A percentile compares a stretch with the other conserved stretches of the same genome.
These are phyloP conservation scores for Diphyllodes magnificus DNA, from an alignment of 2,113 vertebrate genomes.

Conservation along the genomic window DNA sequence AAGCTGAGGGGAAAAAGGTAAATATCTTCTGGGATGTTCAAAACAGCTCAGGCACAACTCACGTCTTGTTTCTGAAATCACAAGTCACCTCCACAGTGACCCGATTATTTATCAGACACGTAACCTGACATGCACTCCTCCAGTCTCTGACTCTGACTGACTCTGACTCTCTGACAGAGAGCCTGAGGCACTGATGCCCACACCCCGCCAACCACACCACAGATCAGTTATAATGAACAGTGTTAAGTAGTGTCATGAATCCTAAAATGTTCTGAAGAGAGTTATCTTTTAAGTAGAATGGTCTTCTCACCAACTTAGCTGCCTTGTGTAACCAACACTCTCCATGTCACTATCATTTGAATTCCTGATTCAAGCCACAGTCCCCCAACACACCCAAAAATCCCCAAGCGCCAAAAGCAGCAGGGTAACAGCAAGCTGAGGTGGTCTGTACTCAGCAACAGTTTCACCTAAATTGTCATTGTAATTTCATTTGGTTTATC, in stretches of 20 bases:
- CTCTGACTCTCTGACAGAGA: not conserved
- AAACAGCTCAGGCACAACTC: not conserved
- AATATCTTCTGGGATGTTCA: not conserved
- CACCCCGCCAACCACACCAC: not conserved
- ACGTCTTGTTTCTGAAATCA: not conserved
- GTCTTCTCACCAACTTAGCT: not conserved
- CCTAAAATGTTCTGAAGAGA: not conserved
- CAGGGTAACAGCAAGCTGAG: not conserved
- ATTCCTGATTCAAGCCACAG: not conserved
- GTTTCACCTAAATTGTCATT: accelerated
- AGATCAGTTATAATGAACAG: not conserved
- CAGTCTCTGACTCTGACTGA: too few species aligned
- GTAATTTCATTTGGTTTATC: not conserved
- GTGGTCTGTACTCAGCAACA: not conserved
- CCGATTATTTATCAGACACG: not conserved
- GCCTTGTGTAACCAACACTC: not conserved
- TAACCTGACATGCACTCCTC: not conserved
- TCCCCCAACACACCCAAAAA: not conserved
- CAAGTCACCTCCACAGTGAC: not conserved
- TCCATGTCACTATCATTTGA: not conserved
- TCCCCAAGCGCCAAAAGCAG: not conserved
- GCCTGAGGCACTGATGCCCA: not conserved
- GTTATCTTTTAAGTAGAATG: not conserved
- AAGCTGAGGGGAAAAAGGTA: not conserved
- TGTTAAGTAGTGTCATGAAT: not conserved